Evolutionary conservation across 2,888 invertebrate genomes (phyloP), one percentile per base, ranked within the genome.

Genomic region (Allolobophora icterica): DNA sequence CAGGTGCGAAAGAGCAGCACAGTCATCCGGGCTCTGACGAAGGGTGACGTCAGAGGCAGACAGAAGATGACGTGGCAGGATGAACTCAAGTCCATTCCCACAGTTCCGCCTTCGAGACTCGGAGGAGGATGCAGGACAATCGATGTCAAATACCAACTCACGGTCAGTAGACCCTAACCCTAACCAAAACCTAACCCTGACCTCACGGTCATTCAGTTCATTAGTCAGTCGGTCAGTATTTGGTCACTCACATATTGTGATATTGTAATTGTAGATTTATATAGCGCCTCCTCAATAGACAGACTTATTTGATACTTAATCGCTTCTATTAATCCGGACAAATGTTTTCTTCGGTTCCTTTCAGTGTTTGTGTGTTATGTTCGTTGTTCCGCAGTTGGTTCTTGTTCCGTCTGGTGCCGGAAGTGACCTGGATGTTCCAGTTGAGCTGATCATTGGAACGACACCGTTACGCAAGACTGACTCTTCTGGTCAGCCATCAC

Each of bases 1-100:
- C 93, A 94, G 90, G 93, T 93, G 11, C 93, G 94, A 35, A 92
- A 98, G 97, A 91, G 71, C 33, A 91, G 71, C 89, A 90, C 89
- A 5, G n/a, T 91, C 90, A 34, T 93, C 52, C 92, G 92, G 71
- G 91, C 91, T 33, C 30, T 93, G 19, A 90, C 91, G 19, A 90
- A 89, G 90, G 89, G 91, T n/a, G 92, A 92, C 40, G 90, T 93
- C 33, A 90, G 35, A 24, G 84, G 92, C 17, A 92, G 93, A 33
- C 90, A 92, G 90, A 89, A 91, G 24, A 34, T 91, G 13, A 84
- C 84, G 40, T 92, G 92, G 92, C 91, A 92, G 90, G 93, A 90
- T 38, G 91, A 91, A 87, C 84, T 93, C 6, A 91, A 91, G 58
- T 89, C 89, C 90, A 91, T 93, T 38, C 93, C 93, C 5, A 52